Base-by-base conservation (phyloP, 1,140 invertebrate species). In the Sycobia sp. region DNA sequence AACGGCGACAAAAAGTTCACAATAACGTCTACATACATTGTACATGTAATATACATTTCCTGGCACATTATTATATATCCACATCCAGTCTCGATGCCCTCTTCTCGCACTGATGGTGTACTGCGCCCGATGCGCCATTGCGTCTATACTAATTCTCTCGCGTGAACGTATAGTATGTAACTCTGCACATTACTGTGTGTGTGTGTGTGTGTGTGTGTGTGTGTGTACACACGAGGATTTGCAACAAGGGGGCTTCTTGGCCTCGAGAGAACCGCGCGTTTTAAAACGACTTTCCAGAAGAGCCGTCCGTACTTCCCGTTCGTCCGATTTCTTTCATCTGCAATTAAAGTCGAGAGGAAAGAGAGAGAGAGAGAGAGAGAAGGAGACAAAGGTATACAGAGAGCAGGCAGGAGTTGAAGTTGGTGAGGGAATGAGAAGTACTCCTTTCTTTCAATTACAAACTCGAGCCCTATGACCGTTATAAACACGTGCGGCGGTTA, bases 261-360 rank as follows among this genome's bases (percentile, higher is more conserved):
- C 18, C 36, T 23, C 8, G 18, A 49, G 53, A 18, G 41, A 32
- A 50, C 4, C 20, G 44, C 41, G 27, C n/a, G 41, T 50, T n/a
- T 57, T 50, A 55, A 58, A 64, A 41, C 22, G 54, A 51, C 54
- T 64, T 58, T 64, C 46, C 54, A 51, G 47, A 44, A 34, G 34
- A 38, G 61, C 34, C 38, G 29, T 36, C 23, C 13, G 27, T 41
- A 34, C 53, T 62, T 62, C 43, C 49, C 49, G 39, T 61, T 62
- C 51, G 62, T 54, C 34, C 38, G 55, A 58, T 58, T 65, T 65
- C 62, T 65, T 65, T 65, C 55, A 65, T 58, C 38, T 59, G 49
- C 41, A 58, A 65, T 65, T 65, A 65, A 59, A 64, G 46, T 4
- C 32, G 22, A 32, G 11, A 25, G 18, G 18, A 10, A 27, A 16